Evolutionary conservation across 2,888 invertebrate species (phyloP).

Genomic region (Pyrrhosoma nymphula): DNA sequence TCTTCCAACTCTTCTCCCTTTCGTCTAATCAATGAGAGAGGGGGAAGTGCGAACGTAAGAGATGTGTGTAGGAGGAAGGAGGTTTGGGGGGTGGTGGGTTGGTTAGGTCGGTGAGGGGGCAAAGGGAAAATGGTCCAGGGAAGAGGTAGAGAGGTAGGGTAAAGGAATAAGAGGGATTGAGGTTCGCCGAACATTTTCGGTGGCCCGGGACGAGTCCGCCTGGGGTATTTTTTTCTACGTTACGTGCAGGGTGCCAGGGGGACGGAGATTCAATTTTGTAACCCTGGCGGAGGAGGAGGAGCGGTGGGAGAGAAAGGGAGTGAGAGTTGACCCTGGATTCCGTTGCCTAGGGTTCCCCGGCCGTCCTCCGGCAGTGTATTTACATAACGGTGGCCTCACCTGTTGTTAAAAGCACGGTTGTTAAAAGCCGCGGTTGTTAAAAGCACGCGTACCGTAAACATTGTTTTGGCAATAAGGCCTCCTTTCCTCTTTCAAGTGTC

Average conservation of each 20-base stretch:
- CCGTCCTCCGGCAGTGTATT: conserved; percentile 29
- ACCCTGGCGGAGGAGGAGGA: background rate
- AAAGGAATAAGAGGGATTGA: no score
- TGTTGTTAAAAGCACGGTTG: background rate
- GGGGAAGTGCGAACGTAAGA: background rate
- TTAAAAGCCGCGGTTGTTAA: background rate
- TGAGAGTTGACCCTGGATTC: background rate
- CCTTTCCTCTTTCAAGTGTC: background rate
- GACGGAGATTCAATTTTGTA: background rate
- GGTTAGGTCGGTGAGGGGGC: no score
- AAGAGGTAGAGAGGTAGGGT: background rate
- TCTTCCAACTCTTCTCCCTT: background rate
- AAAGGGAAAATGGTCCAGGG: background rate
- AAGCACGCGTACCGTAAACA: background rate
- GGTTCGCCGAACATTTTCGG: no score
- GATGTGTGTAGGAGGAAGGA: background rate
- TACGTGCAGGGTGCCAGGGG: background rate
- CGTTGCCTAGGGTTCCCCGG: conserved; percentile 1
- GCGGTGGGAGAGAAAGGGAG: background rate
- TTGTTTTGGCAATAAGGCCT: conserved; percentile 20
- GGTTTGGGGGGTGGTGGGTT: background rate
- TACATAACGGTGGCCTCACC: conserved; percentile 2
- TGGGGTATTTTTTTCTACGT: no score
- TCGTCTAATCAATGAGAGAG: conserved; percentile 57
- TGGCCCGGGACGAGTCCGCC: no score